Base-by-base conservation (phyloP, 2,888 invertebrate species). In the Microctonus aethiopoides region DNA sequence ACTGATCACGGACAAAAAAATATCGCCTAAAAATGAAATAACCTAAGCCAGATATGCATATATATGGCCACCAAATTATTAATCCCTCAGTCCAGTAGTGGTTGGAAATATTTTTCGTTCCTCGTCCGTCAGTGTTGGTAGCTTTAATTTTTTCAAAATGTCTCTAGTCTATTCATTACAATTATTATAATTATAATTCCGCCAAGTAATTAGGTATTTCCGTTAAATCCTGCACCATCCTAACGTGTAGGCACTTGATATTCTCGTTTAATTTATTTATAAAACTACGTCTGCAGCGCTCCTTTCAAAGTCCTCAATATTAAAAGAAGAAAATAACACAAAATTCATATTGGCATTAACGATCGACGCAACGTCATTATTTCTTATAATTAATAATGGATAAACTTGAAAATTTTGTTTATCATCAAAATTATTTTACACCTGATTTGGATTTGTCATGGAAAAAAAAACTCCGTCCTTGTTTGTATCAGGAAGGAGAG, bases 401-500 rank as follows among this genome's bases (percentile, higher is more conserved):
- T 7, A 46, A 16, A 16, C 2, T 32, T 24, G 22, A 13, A 34
- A 34, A 51, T 22, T 16, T 11, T 11, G 7, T 32, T 61, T 46
- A 24, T 60, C 39, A 22, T 24, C 54, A 24, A 54, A 54, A 46
- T 46, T 46, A 46, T 46, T 46, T 16, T 6, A 16, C 16, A 46
- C 1, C 6, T 16, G 24, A 54, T 54, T 22, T 52, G 1, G 32
- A 24, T 66, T n/a, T 26, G 6, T 41, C 36, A 26, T 34, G 41
- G 26, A 56, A 62, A 7, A n/a, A 80, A 78, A 78, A 79, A 79
- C 77, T 75, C 68, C 72, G 73, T 77, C 80, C 73, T 84, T 83
- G 75, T 84, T 73, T 85, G 76, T 80, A 75, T 71, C 70, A 84
- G 84, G 84, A 92, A 91, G 89, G 89, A 90, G 89, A 92, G 91